Evolutionary conservation across 2,888 invertebrate species (phyloP).

Genomic region (Dicyrtomina minuta): DNA sequence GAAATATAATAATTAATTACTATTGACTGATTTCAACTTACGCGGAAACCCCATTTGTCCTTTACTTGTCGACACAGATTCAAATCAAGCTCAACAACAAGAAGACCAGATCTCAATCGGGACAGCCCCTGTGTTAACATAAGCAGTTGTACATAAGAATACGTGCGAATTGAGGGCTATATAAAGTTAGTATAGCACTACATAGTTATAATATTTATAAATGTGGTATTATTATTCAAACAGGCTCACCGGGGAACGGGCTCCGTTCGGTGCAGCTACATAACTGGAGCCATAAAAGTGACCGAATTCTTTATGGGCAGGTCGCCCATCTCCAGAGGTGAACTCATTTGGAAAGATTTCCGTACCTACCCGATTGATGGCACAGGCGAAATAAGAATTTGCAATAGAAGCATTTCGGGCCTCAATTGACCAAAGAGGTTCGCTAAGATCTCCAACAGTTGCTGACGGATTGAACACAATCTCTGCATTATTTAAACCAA

Average conservation of each 20-base stretch:
- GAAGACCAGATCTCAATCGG: conserved; percentile 74
- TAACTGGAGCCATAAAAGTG: conserved; percentile 96
- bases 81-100: conserved; percentile 85
- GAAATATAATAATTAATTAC: too few species aligned
- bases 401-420: conserved; percentile 94
- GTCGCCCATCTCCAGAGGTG: conserved; percentile 74
- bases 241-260: conserved; percentile 75
- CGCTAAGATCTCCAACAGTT: conserved; percentile 70
- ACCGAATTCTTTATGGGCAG: conserved; percentile 73
- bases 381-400: conserved; percentile 90
- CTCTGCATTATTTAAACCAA: conserved; percentile 94
- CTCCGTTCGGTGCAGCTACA: conserved; percentile 89
- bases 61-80: conserved; percentile 91
- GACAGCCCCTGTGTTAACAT: conserved; percentile 77
- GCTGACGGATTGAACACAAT: conserved; percentile 99
- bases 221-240: background rate
- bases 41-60: conserved; percentile 90
- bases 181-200: conserved; percentile 39
- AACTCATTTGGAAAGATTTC: conserved; percentile 80
- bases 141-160: too few species aligned
- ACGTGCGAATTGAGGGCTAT: too few species aligned
- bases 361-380: conserved; percentile 89
- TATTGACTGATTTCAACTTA: conserved; percentile 56
- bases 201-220: background rate
- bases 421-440: conserved; percentile 49